Conservation (phyloP, 2,888 invertebrate genomes). For the Agapostemon virescens region DNA sequence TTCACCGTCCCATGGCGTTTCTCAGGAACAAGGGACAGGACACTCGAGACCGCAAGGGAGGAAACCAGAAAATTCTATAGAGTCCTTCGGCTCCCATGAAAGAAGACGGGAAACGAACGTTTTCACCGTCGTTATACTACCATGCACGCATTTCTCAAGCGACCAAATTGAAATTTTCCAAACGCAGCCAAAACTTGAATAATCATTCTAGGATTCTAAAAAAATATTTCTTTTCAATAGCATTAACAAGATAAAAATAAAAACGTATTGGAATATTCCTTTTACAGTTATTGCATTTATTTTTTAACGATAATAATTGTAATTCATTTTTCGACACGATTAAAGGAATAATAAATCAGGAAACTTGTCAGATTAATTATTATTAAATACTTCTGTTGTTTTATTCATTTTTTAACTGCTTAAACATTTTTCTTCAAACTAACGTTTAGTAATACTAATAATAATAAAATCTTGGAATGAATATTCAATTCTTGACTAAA, state of each 20-base stretch:
- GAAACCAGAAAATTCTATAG: slow-evolving; percentile 37
- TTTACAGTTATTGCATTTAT: too few relatives aligned
- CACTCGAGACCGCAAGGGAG: slow-evolving; percentile 26
- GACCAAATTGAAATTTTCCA: background rate
- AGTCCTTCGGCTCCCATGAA: slow-evolving; percentile 6
- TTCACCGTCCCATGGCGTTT: slow-evolving; percentile 33
- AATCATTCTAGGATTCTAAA: background rate
- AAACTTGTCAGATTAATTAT: too few relatives aligned
- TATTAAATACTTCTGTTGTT: background rate
- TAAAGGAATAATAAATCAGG: background rate
- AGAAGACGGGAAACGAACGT: slow-evolving; percentile 5
- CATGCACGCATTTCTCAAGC: background rate
- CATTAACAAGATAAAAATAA: background rate
- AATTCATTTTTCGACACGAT: background rate
- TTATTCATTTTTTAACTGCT: background rate
- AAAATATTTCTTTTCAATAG: background rate
- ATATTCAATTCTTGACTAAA: too few relatives aligned
- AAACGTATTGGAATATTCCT: background rate
- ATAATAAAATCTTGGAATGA: too few relatives aligned
- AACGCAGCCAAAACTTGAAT: background rate
- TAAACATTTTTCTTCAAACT: background rate
- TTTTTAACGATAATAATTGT: too few relatives aligned
- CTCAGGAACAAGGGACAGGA: slow-evolving; percentile 12
- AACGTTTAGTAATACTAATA: too few relatives aligned
- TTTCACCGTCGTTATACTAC: background rate